A percentile compares a stretch with the other conserved stretches of the same genome.
These are phyloP conservation scores for Caerostris darwini DNA, from an alignment of 1,140 invertebrate species.

Conservation along the genomic window DNA sequence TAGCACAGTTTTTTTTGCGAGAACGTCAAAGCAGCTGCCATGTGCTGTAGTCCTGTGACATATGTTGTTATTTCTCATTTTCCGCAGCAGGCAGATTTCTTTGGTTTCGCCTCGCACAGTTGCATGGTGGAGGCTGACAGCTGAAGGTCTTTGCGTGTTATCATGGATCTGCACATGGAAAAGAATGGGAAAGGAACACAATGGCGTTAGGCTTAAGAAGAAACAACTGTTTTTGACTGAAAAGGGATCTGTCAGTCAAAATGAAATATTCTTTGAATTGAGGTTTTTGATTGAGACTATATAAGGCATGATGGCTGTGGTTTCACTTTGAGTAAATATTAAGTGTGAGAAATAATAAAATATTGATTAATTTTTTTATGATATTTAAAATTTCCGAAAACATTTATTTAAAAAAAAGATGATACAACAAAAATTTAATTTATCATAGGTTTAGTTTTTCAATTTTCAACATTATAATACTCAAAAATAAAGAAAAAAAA, in stretches of 20 bases:
- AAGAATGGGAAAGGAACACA: background rate
- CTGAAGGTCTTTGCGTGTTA: slow-evolving; percentile 62
- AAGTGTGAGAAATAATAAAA: too few species aligned
- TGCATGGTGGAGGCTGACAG: slow-evolving; percentile 67
- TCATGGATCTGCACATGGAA: slow-evolving; percentile 51
- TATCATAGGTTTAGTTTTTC: too few species aligned
- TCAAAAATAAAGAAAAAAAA: too few species aligned
- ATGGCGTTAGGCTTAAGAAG: background rate
- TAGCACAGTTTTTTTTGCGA: background rate
- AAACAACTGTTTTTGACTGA: background rate
- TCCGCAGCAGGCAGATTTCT: slow-evolving; percentile 61
- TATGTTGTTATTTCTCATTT: slow-evolving; percentile 46
- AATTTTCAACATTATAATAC: too few species aligned
- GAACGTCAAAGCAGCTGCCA: background rate
- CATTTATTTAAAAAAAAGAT: too few species aligned
- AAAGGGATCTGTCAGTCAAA: background rate
- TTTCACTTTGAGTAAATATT: too few species aligned
- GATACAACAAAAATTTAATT: too few species aligned
- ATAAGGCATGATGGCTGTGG: too few species aligned
- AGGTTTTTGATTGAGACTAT: too few species aligned
- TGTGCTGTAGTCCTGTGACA: background rate
- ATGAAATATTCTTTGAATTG: background rate
- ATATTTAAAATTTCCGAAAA: too few species aligned
- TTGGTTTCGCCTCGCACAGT: slow-evolving; percentile 51
- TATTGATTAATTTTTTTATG: too few species aligned